Evolutionary conservation across 2,113 vertebrate genomes (phyloP), one percentile per base, ranked within the genome.

Genomic region (Oplegnathus fasciatus): DNA sequence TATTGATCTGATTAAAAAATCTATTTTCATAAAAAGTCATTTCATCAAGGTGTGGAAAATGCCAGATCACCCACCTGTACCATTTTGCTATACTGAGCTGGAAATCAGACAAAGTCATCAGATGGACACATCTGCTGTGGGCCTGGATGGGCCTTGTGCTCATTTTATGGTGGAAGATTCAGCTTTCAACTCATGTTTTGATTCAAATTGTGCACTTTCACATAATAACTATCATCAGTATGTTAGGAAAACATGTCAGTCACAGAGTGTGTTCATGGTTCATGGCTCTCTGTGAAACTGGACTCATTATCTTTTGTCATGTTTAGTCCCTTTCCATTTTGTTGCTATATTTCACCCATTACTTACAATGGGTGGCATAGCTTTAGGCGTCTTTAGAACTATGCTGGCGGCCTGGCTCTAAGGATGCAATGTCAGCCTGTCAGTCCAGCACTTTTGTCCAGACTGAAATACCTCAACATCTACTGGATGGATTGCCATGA

Each of bases 1-100:
- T 75, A 64, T 20, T 30, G 18, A 61, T 32, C 7, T 57, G 3
- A 71, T 37, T 72, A 20, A 48, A 74, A 79, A 48, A 46, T 50
- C 1, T n/a, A n/a, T n/a, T n/a, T 14, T 32, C 18, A 28, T 67
- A 48, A 46, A 70, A 65, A 42, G 37, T 24, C 34, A 54, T 44
- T 76, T 54, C 22, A 61, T 54, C 6, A 68, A 24, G 26, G 26
- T 55, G 37, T 44, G 24, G 30, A 65, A 66, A 28, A 65, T 5
- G 22, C 34, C 50, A 28, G 15, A 24, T 57, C 13, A n/a, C 1
- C 30, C 30, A 15, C 4, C 28, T 69, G 13, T 34, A 14, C 30
- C 32, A 55, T 71, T n/a, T 55, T 8, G 34, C 30, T 24, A 14
- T 14, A 22, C 28, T 24, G 11, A 78, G 37, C 26, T 62, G 30